A percentile compares a stretch with the other conserved stretches of the same genome.
These are phyloP conservation scores for Hippocampus kuda DNA, from an alignment of 2,797 vertebrate species.

Conservation along the genomic window DNA sequence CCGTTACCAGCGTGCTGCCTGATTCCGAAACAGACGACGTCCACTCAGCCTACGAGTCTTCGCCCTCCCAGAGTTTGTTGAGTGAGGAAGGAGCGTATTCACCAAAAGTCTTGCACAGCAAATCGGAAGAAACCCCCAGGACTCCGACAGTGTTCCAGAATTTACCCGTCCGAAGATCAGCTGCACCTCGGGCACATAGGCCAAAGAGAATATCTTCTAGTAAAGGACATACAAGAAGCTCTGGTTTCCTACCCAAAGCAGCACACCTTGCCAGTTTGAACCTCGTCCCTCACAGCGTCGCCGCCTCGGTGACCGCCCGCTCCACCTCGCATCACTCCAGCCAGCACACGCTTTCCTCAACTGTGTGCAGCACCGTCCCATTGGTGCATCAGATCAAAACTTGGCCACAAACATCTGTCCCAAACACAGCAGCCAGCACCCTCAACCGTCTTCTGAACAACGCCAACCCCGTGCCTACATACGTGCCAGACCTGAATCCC, in stretches of 20 bases:
- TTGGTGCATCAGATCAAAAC: constrained; percentile 91
- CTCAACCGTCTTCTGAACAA: constrained; percentile 82
- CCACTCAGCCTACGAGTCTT: constrained; percentile 78
- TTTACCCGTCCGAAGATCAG: constrained; percentile 47
- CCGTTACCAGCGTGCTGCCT: constrained; percentile 84
- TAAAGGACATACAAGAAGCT: constrained; percentile 32
- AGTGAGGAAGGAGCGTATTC: constrained; percentile 63
- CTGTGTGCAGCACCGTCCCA: constrained; percentile 75
- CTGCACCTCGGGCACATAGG: constrained; percentile 50
- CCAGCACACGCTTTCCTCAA: constrained; percentile 67
- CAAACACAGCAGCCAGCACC: constrained; percentile 72
- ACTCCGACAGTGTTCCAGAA: constrained; percentile 51
- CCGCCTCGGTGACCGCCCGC: constrained; percentile 79
- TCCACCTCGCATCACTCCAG: constrained; percentile 66
- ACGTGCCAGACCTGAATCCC: constrained; percentile 85
- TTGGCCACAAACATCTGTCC: constrained; percentile 27
- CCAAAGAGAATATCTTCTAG: constrained; percentile 54
- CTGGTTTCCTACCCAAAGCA: constrained; percentile 85
- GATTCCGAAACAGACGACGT: constrained; percentile 83
- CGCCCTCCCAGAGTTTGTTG: constrained; percentile 66
- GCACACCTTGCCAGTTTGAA: constrained; percentile 96
- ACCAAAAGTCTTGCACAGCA: constrained; percentile 45
- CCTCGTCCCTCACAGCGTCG: constrained; percentile 90
- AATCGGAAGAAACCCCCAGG: constrained; percentile 46
- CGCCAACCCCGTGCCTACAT: constrained; percentile 84